These are phyloP conservation scores for Felis catus DNA, from an alignment of 2,113 vertebrate genomes.

Conservation along the genomic window F.catus_Fca126_mat1.0 CM031416.1:130335001-130335500, in stretches of 20 bases:
- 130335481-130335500: neutral
- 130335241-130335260: neutral
- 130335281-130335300: slow-evolving; percentile 5
- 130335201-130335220: neutral
- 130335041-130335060: neutral
- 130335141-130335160: neutral
- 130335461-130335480: neutral
- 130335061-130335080: slow-evolving; percentile 3
- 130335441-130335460: neutral
- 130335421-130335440: slow-evolving; percentile 7
- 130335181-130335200: neutral
- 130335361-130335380: neutral
- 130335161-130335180: neutral
- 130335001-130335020: neutral
- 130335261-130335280: slow-evolving; percentile 3
- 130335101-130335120: neutral
- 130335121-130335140: neutral
- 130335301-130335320: neutral
- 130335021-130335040: slow-evolving; percentile 19
- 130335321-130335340: neutral
- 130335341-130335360: neutral
- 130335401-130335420: neutral
- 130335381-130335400: slow-evolving; percentile 38
- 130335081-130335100: neutral
- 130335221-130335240: slow-evolving; percentile 18